Evolutionary conservation across 1,140 invertebrate species (phyloP).

Genomic region (Trigoniulus corallinus): DNA sequence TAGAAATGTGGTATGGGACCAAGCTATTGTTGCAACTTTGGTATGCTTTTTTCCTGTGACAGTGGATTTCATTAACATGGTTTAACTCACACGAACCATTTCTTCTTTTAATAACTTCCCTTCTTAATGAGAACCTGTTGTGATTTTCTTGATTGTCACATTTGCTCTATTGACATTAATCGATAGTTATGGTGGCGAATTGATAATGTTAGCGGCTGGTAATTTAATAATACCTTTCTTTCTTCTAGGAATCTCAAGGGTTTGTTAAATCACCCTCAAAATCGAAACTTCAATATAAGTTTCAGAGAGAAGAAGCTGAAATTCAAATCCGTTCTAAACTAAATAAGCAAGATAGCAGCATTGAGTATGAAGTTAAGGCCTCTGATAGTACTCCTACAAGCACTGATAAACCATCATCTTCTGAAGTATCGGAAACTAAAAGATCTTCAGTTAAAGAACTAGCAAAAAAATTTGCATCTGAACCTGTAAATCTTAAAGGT

Average conservation of each 20-base stretch:
- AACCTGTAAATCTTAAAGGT: slow-evolving; percentile 7
- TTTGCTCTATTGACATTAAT: no score
- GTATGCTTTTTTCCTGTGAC: slow-evolving; percentile 4
- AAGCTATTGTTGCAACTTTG: slow-evolving; percentile 9
- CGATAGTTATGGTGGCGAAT: no score
- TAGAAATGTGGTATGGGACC: slow-evolving; percentile 9
- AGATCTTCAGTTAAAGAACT: background rate
- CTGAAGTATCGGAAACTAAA: background rate
- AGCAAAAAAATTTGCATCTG: slow-evolving; percentile 13
- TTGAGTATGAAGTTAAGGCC: background rate
- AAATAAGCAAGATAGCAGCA: background rate
- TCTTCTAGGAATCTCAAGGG: slow-evolving; percentile 12
- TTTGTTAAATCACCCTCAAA: slow-evolving; percentile 11
- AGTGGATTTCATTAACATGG: background rate
- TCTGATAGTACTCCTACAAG: background rate
- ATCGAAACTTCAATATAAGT: slow-evolving; percentile 7
- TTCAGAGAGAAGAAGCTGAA: background rate
- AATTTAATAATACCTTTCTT: slow-evolving; percentile 5
- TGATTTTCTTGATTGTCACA: no score
- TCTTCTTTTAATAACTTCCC: no score
- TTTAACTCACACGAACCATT: background rate
- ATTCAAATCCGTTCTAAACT: no score
- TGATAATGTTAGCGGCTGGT: no score
- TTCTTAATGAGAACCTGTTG: no score
- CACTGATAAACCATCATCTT: background rate